Conservation (phyloP, 2,797 vertebrate species). For the Ispidina lecontei region DNA sequence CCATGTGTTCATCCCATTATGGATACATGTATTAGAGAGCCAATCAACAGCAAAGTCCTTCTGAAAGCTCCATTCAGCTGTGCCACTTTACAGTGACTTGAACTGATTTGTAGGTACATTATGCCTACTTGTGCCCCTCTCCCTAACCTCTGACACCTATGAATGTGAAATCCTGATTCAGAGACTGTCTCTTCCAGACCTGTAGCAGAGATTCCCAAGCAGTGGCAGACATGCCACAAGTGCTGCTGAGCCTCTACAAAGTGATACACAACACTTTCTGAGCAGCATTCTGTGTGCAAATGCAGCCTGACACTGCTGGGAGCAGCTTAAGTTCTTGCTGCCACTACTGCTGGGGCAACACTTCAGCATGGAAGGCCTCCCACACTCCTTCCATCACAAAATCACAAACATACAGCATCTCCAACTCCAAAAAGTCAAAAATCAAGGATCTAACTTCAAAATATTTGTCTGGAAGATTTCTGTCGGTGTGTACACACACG, state of each 20-base stretch:
- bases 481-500: accelerated
- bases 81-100: background rate
- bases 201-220: background rate
- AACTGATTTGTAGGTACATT: background rate
- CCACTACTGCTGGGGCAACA: background rate
- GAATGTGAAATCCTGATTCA: background rate
- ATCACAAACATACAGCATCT: background rate
- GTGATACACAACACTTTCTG: background rate
- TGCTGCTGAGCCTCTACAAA: background rate
- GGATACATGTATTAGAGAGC: background rate
- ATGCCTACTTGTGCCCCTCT: background rate
- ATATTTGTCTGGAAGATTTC: background rate
- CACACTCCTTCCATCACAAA: background rate
- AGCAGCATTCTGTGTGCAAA: background rate
- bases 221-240: background rate
- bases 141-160: background rate
- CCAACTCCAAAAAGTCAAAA: background rate
- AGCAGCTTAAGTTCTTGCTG: background rate
- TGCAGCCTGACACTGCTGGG: background rate
- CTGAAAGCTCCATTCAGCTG: background rate
- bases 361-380: background rate
- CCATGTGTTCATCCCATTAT: background rate
- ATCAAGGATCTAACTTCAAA: background rate
- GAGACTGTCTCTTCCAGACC: background rate
- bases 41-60: background rate